Base-by-base conservation (phyloP, 2,888 invertebrate species). In the Hyalella azteca region DNA sequence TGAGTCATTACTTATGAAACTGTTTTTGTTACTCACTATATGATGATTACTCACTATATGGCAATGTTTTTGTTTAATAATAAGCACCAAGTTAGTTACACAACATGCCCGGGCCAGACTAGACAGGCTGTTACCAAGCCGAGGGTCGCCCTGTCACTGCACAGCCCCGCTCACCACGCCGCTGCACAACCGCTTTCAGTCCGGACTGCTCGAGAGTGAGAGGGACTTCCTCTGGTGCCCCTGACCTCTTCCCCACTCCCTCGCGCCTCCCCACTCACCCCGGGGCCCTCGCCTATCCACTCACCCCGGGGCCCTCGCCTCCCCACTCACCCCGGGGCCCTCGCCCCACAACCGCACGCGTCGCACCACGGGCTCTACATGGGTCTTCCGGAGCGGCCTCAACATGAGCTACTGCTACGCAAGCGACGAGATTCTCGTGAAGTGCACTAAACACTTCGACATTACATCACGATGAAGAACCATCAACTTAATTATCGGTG, bases 171-270 rank as follows among this genome's bases (percentile, higher is more conserved):
- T 66, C 29, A 36, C 36, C 66, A n/a, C 36, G 29, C 66, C 66
- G 36, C 66, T 36, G 9, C 39, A 66, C 66, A 66, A 66, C 66
- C 66, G 66, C 66, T 29, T 22, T 29, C 66, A 36, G 66, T 66
- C 66, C 66, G 66, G 66, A 66, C 66, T 32, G 66, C 36, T 66
- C n/a, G 66, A 66, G 66, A 66, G 66, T 32, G 66, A 66, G 66
- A 73, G 73, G n/a, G 22, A 32, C 66, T 26, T 22, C 48, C 13
- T 7, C n/a, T 29, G 26, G 45, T 75, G 75, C 41, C 75, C 41
- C 39, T 39, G 75, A 75, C 75, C 41, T 45, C 75, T 45, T 45
- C 39, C 73, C 0, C 41, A 41, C 7, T 15, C 59, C 32, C 59
- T 22, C 26, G 26, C 26, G 32, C 75, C 73, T n/a, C 36, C 26